phyloP scores from a whole-genome alignment of 2,113 vertebrate genomes.

The Marmota flaviventris region DNA sequence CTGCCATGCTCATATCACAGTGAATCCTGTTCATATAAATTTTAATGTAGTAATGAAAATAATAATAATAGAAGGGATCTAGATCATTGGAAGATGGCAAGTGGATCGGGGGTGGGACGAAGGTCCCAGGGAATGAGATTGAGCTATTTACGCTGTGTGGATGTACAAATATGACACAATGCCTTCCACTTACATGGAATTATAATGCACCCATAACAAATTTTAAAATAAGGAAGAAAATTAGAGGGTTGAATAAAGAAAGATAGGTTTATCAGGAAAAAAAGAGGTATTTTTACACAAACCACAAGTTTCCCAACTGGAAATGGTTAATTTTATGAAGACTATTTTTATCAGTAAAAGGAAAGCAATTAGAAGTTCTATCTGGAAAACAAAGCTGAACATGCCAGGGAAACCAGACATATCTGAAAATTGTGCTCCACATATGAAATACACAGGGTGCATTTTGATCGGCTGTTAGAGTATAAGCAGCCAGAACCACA shows the following conservation, averaged over 20 bases:
- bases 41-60: no score
- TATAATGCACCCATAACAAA: no score
- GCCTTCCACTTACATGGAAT: no score
- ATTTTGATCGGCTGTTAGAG: not conserved
- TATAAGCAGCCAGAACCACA: not conserved
- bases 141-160: no score
- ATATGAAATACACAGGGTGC: not conserved
- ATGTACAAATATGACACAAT: no score
- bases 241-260: not conserved
- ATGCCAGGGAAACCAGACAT: not conserved
- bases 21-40: no score
- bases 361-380: not conserved
- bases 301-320: not conserved
- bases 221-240: not conserved
- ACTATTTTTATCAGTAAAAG: conserved; percentile 40
- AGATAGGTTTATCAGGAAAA: not conserved
- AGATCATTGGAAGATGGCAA: no score
- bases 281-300: not conserved
- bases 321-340: not conserved
- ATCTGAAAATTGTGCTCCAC: not conserved
- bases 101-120: no score
- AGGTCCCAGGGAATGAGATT: no score
- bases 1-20: no score
- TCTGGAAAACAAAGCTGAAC: not conserved
- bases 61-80: no score